Evolutionary conservation across 2,113 vertebrate genomes (phyloP).

Genomic region (Picathartes gymnocephalus): DNA sequence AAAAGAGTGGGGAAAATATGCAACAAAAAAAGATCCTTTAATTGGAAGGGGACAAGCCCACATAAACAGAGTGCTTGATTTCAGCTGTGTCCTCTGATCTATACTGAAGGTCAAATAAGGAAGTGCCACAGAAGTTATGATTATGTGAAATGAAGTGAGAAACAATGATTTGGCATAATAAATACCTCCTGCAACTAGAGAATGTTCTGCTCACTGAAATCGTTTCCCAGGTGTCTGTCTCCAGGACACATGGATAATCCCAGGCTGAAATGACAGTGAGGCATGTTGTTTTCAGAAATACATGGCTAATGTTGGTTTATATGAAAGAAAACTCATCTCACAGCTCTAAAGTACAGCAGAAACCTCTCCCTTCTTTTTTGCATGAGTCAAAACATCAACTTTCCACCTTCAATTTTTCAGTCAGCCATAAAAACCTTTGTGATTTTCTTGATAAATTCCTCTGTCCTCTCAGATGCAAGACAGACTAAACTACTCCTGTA

Average conservation of each 20-base stretch:
- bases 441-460: constrained; percentile 20
- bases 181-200: constrained; percentile 62
- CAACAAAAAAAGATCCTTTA: background rate
- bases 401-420: background rate
- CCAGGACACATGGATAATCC: constrained; percentile 29
- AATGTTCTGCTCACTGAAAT: constrained; percentile 59
- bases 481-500: constrained; percentile 44
- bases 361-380: constrained; percentile 16
- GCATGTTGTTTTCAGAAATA: constrained; percentile 57
- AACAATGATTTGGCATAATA: constrained; percentile 67
- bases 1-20: background rate
- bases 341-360: constrained; percentile 18
- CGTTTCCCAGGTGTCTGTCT: constrained; percentile 39
- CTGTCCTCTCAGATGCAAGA: constrained; percentile 1
- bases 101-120: constrained; percentile 70
- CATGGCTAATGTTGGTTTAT: constrained; percentile 36
- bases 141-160: constrained; percentile 77
- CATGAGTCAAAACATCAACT: constrained; percentile 41
- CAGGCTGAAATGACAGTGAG: constrained; percentile 56
- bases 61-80: constrained; percentile 44
- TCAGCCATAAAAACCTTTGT: background rate
- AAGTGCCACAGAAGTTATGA: constrained; percentile 68
- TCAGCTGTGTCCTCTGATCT: constrained; percentile 69
- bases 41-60: constrained; percentile 46
- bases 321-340: background rate